These are phyloP conservation scores for Neuroterus valhalla DNA, from an alignment of 1,140 invertebrate species.

Conservation along the genomic window DNA sequence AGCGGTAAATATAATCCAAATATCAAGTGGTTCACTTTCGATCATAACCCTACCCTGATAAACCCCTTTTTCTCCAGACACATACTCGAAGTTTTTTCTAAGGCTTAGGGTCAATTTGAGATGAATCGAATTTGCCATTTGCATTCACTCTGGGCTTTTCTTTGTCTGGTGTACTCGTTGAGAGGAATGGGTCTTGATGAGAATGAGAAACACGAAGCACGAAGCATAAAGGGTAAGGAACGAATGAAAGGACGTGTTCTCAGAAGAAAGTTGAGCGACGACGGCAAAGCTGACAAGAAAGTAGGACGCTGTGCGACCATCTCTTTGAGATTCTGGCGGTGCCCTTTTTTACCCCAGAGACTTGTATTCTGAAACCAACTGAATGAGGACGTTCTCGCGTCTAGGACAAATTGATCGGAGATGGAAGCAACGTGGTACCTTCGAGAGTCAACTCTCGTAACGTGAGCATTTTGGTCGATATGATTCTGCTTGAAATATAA, in stretches of 20 bases:
- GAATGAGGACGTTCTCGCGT: conserved; percentile 45
- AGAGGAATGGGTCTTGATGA: conserved; percentile 15
- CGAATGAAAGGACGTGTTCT: conserved; percentile 31
- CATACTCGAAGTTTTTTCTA: neutral
- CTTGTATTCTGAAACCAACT: conserved; percentile 46
- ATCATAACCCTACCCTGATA: too few relatives aligned
- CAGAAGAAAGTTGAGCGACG: conserved; percentile 23
- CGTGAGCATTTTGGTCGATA: conserved; percentile 13
- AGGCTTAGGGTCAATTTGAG: conserved; percentile 20
- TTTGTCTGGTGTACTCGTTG: conserved; percentile 34
- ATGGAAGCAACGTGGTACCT: conserved; percentile 29
- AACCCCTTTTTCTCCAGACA: neutral
- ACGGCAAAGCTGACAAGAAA: conserved; percentile 33
- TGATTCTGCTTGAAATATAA: conserved; percentile 22
- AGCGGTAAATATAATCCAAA: too few relatives aligned
- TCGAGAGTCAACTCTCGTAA: conserved; percentile 30
- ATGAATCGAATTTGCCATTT: conserved; percentile 44
- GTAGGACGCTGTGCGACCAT: conserved; percentile 36
- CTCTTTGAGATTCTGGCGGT: conserved; percentile 39
- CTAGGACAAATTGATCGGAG: conserved; percentile 30
- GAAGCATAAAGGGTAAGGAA: conserved; percentile 36
- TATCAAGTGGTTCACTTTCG: too few relatives aligned
- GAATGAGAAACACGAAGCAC: conserved; percentile 29
- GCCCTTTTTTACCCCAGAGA: conserved; percentile 41
- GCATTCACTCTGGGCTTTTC: conserved; percentile 34